Base-by-base conservation (phyloP, 2,888 invertebrate species). In the Cloeon dipterum region DNA sequence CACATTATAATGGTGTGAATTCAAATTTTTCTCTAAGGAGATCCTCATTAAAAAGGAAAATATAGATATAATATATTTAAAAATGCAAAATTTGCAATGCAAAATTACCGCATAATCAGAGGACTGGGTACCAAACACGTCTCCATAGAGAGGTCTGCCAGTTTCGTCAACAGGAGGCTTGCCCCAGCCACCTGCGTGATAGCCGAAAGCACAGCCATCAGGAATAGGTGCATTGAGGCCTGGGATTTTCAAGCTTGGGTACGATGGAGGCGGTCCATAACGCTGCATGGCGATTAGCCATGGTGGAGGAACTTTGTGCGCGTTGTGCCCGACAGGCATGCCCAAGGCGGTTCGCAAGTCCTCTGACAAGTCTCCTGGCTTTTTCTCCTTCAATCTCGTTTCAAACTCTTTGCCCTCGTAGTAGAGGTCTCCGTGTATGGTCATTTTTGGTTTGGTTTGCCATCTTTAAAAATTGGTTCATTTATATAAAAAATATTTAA, bases 351-450 rank as follows among this genome's bases (percentile, higher is more conserved):
- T 93, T 35, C 94, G 66, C 41, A 99, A 56, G 50, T 98, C 96
- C 53, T 96, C 94, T 0, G 89, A 82, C 23, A 99, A 58, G 53
- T 96, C 93, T 0, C 98, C 98, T 0, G 98, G 98, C 52, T 99
- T 98, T 60, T 98, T 98, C 56, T 98, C 96, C 40, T 89, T 86
- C 40, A 98, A 63, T 23, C 93, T 68, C 0, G 96, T 96, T 59
- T 99, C 98, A 55, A 93, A 91, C 59, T 98, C 98, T 57, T 96
- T 96, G 32, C 96, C 94, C 57, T 98, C 96, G 55, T 96, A 98
- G 57, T 98, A 98, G 7, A 98, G 63, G 59, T 98, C 98, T 5
- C 98, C 98, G 55, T 98, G 94, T 47, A 93, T 91, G 0, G 94
- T 93, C 89, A 99, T 91, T 44, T 83, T 76, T 0, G 98, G 98